Evolutionary conservation across 2,113 vertebrate species (phyloP).

Genomic region (Misgurnus mizolepis): DNA sequence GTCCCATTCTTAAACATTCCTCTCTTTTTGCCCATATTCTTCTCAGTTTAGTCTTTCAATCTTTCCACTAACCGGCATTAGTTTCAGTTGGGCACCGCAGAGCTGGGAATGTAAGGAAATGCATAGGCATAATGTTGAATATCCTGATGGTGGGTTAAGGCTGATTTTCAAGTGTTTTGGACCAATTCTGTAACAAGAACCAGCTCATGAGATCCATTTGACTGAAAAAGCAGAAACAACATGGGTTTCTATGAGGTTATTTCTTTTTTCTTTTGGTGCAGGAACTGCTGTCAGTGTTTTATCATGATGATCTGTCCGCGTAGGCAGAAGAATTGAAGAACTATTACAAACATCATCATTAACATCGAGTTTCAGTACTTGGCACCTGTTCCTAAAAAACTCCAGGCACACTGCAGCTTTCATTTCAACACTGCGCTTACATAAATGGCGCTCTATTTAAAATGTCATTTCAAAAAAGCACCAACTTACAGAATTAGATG

Average conservation of each 20-base stretch:
- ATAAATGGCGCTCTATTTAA: not conserved
- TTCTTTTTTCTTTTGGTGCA: too few relatives aligned
- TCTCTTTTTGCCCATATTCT: not conserved
- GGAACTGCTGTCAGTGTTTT: too few relatives aligned
- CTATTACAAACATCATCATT: too few relatives aligned
- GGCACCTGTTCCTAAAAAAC: too few relatives aligned
- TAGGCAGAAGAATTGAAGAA: too few relatives aligned
- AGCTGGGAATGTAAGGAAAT: too few relatives aligned
- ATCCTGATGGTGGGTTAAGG: too few relatives aligned
- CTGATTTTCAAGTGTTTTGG: not conserved
- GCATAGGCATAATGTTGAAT: too few relatives aligned
- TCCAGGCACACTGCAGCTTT: not conserved
- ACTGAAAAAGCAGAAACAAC: too few relatives aligned
- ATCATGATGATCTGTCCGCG: too few relatives aligned
- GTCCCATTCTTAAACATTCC: not conserved
- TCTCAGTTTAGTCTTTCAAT: not conserved
- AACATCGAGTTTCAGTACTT: too few relatives aligned
- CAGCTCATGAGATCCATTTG: not conserved
- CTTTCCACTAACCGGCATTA: not conserved
- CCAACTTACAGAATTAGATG: conserved; percentile 26
- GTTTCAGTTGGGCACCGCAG: not conserved
- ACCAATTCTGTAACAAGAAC: not conserved
- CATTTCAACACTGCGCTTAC: not conserved
- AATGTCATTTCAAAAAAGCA: conserved; percentile 21
- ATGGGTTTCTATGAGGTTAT: too few relatives aligned